Evolutionary conservation across 2,888 invertebrate species (phyloP).

Genomic region (Rotaria sp.): DNA sequence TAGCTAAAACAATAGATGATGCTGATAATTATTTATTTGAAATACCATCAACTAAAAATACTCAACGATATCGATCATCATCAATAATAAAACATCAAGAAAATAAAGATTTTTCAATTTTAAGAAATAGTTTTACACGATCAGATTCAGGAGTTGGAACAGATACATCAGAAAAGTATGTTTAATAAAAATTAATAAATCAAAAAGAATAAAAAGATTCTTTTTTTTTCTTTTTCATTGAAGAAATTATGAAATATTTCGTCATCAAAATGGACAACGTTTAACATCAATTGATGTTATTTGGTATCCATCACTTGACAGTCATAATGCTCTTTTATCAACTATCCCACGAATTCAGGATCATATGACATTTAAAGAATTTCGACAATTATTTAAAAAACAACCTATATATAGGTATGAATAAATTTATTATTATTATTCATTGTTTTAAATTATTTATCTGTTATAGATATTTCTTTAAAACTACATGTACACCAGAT

Average conservation of each 20-base stretch:
- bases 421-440: not conserved
- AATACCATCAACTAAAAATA: not conserved
- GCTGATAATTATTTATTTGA: conserved; percentile 9
- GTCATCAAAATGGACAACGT: not conserved
- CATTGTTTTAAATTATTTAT: not conserved
- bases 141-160: conserved; percentile 6
- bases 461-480: not conserved
- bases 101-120: not conserved
- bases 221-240: not conserved
- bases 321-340: not conserved
- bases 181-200: not conserved
- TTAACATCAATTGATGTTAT: not conserved
- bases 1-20: not conserved
- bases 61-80: not conserved
- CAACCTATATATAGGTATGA: not conserved
- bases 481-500: conserved; percentile 18
- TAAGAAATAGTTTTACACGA: conserved; percentile 16
- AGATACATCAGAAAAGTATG: conserved; percentile 25
- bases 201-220: not conserved
- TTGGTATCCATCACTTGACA: conserved; percentile 18
- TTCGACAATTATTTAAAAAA: conserved; percentile 5
- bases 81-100: not conserved
- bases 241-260: conserved; percentile 25
- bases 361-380: not conserved
- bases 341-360: not conserved